Evolutionary conservation across 2,113 vertebrate genomes (phyloP).

Genomic region (Prietella phreatophila): DNA sequence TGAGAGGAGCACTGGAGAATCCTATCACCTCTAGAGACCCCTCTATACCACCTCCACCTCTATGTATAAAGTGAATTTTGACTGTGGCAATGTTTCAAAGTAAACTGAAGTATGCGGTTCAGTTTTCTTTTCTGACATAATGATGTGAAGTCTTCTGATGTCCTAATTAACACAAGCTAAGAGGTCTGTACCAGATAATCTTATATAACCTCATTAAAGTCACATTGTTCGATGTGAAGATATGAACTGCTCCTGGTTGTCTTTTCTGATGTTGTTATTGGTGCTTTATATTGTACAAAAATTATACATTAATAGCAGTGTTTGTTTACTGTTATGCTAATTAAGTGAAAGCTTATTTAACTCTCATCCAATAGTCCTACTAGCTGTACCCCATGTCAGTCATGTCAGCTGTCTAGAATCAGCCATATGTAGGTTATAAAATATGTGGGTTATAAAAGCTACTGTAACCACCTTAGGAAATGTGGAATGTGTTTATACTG

Average conservation of each 20-base stretch:
- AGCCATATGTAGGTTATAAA: not conserved
- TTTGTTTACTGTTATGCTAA: not conserved
- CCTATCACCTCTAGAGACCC: constrained; percentile 54
- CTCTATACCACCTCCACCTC: not conserved
- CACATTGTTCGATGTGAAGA: constrained; percentile 68
- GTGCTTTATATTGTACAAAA: not conserved
- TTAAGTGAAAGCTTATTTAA: not conserved
- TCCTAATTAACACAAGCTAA: constrained; percentile 76
- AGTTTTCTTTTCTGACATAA: constrained; percentile 36
- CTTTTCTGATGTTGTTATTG: constrained; percentile 1
- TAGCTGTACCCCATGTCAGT: not conserved
- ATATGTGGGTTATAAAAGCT: not conserved
- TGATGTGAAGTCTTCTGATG: constrained; percentile 61
- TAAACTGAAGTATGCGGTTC: constrained; percentile 27
- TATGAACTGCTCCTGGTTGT: constrained; percentile 51
- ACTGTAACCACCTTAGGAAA: not conserved
- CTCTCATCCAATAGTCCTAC: not conserved
- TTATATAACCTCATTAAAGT: constrained; percentile 74
- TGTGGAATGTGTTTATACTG: not conserved
- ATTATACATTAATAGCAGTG: not conserved
- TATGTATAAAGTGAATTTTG: constrained; percentile 3
- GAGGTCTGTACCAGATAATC: constrained; percentile 76
- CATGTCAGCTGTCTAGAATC: not conserved
- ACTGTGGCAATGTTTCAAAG: constrained; percentile 24
- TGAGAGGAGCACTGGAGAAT: constrained; percentile 70